These are phyloP conservation scores for Chloromyia formosa DNA, from an alignment of 2,888 invertebrate species.

Conservation along the genomic window DNA sequence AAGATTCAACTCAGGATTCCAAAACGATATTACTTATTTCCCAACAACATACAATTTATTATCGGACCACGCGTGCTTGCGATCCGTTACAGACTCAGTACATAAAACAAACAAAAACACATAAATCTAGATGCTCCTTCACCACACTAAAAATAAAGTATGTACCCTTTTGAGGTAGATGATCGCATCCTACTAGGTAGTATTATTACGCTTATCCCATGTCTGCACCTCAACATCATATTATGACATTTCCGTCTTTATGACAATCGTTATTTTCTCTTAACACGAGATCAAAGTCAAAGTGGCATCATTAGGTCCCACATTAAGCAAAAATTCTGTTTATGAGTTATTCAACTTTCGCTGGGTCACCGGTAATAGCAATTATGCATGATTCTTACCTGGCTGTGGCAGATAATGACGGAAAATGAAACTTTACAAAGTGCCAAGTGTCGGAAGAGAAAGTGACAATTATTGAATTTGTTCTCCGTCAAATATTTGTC, in stretches of 20 bases:
- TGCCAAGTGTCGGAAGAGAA: slow-evolving; percentile 9
- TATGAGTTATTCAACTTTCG: slow-evolving; percentile 12
- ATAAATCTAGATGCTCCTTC: no score
- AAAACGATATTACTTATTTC: no score
- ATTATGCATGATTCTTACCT: slow-evolving; percentile 3
- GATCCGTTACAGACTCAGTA: no score
- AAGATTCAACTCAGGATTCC: no score
- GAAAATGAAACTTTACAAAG: not conserved
- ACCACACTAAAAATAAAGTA: no score
- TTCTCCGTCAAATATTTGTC: slow-evolving; percentile 27
- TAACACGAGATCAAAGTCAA: slow-evolving; percentile 15
- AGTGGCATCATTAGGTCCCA: slow-evolving; percentile 23
- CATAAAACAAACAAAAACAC: no score
- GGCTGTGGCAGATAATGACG: not conserved
- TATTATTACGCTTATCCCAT: not conserved
- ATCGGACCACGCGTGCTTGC: no score
- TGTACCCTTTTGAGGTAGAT: no score
- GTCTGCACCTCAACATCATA: not conserved
- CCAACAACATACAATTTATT: no score
- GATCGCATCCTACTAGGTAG: no score
- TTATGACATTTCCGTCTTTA: slow-evolving; percentile 22
- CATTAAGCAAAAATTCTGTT: not conserved
- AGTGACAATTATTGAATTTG: slow-evolving; percentile 20
- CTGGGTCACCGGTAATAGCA: not conserved
- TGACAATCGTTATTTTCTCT: not conserved